A percentile compares a stretch with the other conserved stretches of the same genome.
These are phyloP conservation scores for Stramonita haemastoma DNA, from an alignment of 2,888 invertebrate genomes.

Conservation along the genomic window DNA sequence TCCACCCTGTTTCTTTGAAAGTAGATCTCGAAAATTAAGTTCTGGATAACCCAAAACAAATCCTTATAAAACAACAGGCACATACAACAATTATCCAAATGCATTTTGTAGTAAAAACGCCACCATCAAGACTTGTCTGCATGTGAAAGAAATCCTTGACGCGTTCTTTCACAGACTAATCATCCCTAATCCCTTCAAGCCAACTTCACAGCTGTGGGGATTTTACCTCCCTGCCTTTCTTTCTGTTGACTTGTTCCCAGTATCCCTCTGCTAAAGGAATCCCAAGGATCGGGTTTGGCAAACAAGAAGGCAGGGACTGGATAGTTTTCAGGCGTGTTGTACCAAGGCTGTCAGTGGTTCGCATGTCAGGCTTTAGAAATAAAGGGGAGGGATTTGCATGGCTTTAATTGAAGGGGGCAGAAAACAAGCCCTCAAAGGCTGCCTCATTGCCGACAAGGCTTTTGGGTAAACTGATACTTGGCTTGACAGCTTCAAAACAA, in stretches of 20 bases:
- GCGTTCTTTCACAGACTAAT: neutral
- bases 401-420: neutral
- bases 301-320: neutral
- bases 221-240: neutral
- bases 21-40: no score
- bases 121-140: neutral
- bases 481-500: neutral
- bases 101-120: no score
- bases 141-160: neutral
- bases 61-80: no score
- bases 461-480: neutral
- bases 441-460: neutral
- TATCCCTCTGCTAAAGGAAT: neutral
- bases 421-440: neutral
- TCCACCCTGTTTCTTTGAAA: no score
- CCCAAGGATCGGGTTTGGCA: neutral
- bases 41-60: no score
- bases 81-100: no score
- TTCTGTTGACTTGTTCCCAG: neutral
- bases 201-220: neutral
- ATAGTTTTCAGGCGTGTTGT: neutral
- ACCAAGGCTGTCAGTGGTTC: no score
- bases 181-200: neutral
- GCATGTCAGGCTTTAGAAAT: no score
- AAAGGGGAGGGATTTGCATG: neutral